These are phyloP conservation scores for Hypomesus transpacificus DNA, from an alignment of 2,113 vertebrate species.

Conservation along the genomic window DNA sequence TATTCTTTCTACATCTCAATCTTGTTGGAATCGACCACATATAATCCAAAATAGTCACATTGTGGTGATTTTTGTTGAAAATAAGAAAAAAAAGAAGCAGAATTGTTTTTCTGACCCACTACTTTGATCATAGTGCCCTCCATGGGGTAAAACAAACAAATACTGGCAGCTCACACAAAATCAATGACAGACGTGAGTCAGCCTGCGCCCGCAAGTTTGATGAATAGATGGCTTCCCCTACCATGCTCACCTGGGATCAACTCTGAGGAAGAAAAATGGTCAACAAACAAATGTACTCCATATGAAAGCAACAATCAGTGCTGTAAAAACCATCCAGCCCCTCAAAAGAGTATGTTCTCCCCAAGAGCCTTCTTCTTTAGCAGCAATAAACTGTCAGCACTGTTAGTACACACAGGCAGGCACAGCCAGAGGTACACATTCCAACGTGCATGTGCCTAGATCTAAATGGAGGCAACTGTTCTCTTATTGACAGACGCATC, in stretches of 20 bases:
- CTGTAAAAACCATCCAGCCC: constrained; percentile 13
- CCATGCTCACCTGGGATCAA: constrained; percentile 1
- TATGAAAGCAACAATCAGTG: constrained; percentile 20
- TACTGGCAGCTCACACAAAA: constrained; percentile 12
- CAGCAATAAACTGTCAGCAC: constrained; percentile 38
- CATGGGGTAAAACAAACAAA: constrained; percentile 22
- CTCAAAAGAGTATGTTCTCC: background rate
- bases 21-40: no score
- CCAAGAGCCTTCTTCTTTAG: constrained; percentile 10
- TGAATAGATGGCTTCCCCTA: constrained; percentile 16
- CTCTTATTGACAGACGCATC: background rate
- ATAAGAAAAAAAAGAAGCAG: no score
- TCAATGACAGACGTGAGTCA: no score
- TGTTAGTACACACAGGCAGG: constrained; percentile 13
- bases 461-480: background rate
- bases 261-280: background rate
- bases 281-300: constrained; percentile 25
- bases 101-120: no score
- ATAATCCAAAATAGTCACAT: no score
- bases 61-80: no score
- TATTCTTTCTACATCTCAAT: no score
- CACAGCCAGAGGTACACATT: no score
- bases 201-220: background rate
- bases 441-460: no score
- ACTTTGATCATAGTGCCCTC: no score